These are phyloP conservation scores for Omphaloscelis lunosa DNA, from an alignment of 2,888 invertebrate genomes.

Conservation along the genomic window DNA sequence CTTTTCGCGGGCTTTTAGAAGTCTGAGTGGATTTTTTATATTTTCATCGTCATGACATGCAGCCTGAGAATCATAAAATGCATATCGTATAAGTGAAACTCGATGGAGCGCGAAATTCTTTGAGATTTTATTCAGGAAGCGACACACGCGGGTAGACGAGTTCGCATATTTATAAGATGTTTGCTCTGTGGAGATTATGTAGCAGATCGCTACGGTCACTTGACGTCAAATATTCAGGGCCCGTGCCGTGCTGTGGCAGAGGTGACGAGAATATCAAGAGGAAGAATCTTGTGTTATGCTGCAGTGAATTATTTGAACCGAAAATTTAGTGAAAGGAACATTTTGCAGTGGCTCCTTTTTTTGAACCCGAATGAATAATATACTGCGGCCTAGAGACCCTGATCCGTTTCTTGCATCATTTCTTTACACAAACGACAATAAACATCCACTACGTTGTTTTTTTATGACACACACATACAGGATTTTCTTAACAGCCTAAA, in stretches of 20 bases:
- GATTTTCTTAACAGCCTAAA: neutral
- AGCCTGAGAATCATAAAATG: constrained; percentile 71
- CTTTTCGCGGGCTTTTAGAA: constrained; percentile 22
- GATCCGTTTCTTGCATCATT: neutral
- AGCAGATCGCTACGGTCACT: constrained; percentile 66
- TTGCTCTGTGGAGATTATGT: constrained; percentile 68
- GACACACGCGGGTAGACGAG: constrained; percentile 59
- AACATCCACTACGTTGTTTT: neutral
- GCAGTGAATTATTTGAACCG: constrained; percentile 46
- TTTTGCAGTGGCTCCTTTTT: constrained; percentile 6
- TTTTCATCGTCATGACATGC: constrained; percentile 52
- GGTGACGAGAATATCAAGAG: constrained; percentile 63
- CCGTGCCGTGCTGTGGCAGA: constrained; percentile 40
- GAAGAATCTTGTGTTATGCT: constrained; percentile 41
- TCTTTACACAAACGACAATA: neutral
- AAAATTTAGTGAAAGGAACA: constrained; percentile 18
- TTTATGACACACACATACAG: too few species aligned
- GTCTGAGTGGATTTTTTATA: constrained; percentile 46
- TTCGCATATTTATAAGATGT: constrained; percentile 76
- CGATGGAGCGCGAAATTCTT: constrained; percentile 76
- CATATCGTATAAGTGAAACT: constrained; percentile 79
- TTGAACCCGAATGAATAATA: constrained; percentile 7
- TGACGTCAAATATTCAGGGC: constrained; percentile 65
- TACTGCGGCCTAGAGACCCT: neutral
- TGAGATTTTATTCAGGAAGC: constrained; percentile 75